Percentiles rank a stretch among this genome's conserved stretches.
Conservation (phyloP, 2,113 vertebrate genomes). For the Alligator mississippiensis region DNA sequence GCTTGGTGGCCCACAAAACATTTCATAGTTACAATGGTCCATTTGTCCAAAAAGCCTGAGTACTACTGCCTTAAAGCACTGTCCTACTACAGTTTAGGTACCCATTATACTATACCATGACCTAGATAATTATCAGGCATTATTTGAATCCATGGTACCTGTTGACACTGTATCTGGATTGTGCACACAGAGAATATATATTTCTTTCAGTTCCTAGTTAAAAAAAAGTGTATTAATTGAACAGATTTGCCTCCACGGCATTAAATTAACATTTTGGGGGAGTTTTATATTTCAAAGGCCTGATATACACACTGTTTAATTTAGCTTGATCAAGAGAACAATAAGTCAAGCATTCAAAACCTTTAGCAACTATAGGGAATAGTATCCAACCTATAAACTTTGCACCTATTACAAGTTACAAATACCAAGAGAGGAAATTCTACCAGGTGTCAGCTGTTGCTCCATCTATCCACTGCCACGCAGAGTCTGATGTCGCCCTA, state of each 20-base stretch:
- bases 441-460: not conserved
- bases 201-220: not conserved
- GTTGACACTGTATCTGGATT: not conserved
- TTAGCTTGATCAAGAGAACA: not conserved
- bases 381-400: not conserved
- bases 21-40: too few species aligned
- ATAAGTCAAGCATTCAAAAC: not conserved
- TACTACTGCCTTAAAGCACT: not conserved
- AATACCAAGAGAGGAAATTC: not conserved
- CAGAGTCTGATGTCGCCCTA: not conserved
- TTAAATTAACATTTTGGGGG: not conserved
- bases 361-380: not conserved
- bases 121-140: not conserved
- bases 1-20: too few species aligned
- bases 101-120: not conserved
- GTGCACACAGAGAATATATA: not conserved
- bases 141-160: not conserved
- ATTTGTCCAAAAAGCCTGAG: not conserved
- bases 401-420: not conserved
- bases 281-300: not conserved
- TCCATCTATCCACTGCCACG: constrained; percentile 2
- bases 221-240: not conserved
- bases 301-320: not conserved
- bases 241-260: not conserved
- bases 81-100: not conserved